Conservation (phyloP, 2,113 vertebrate species). For the Puntigrus tetrazona region DNA sequence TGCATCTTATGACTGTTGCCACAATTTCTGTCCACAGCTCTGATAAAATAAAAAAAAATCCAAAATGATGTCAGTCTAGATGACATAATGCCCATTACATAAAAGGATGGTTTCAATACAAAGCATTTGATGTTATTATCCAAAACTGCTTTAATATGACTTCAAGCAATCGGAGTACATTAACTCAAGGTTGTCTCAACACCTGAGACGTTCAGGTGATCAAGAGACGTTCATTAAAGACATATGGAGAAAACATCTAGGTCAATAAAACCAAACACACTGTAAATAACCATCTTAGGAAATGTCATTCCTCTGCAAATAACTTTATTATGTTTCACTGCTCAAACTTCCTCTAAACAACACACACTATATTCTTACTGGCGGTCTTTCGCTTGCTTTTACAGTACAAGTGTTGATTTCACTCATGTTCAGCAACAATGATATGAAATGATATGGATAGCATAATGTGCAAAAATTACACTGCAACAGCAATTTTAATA, state of each 20-base stretch:
- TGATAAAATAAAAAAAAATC: too few species aligned
- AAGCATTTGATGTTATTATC: neutral
- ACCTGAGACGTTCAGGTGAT: neutral
- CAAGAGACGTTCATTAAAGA: neutral
- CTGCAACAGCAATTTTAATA: neutral
- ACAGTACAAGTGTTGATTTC: neutral
- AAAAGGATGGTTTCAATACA: neutral
- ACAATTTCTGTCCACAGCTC: constrained; percentile 6
- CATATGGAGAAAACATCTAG: neutral
- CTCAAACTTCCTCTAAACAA: constrained; percentile 1
- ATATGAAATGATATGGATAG: constrained; percentile 5
- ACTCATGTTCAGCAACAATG: neutral
- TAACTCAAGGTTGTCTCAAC: neutral
- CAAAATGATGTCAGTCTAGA: neutral
- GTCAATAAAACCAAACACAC: neutral
- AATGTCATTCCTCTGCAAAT: neutral
- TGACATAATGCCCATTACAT: neutral
- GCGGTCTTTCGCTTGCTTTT: neutral
- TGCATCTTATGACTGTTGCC: neutral
- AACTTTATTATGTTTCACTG: neutral
- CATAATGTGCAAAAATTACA: neutral
- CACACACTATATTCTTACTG: neutral
- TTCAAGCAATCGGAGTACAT: neutral
- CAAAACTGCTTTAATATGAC: constrained; percentile 23
- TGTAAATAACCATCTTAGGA: neutral